Percentiles rank a stretch among this genome's conserved stretches.
These are phyloP conservation scores for Ciconia stormi DNA, from an alignment of 2,113 vertebrate genomes.

Conservation along the genomic window DNA sequence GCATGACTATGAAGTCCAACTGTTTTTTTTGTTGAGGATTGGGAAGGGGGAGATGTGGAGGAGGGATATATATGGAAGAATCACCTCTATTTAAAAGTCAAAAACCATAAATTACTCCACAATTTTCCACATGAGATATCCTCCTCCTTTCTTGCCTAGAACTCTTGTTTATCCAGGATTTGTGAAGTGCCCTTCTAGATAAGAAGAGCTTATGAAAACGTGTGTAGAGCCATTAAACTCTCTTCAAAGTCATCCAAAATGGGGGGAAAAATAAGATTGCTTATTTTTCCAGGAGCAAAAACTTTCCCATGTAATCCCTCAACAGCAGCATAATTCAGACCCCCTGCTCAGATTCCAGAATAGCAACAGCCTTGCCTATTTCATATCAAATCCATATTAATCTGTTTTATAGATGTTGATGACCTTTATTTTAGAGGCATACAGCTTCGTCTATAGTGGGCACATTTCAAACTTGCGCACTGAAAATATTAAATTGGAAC, in stretches of 20 bases:
- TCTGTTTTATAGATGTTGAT: neutral
- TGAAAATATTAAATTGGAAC: neutral
- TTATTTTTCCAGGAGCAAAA: neutral
- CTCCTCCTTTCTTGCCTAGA: neutral
- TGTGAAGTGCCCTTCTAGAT: neutral
- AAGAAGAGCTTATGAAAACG: neutral
- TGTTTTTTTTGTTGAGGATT: neutral
- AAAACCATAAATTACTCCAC: neutral
- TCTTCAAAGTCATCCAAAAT: neutral
- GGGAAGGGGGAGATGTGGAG: neutral
- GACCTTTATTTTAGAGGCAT: neutral
- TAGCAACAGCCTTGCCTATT: neutral
- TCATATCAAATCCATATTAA: neutral
- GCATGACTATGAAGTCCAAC: neutral
- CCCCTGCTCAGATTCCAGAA: neutral
- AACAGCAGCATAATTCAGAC: neutral
- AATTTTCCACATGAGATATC: neutral
- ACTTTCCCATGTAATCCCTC: neutral
- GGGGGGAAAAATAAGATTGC: neutral
- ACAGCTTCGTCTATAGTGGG: neutral
- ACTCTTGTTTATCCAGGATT: neutral
- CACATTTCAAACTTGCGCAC: neutral
- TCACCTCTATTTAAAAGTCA: neutral
- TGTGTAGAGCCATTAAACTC: neutral
- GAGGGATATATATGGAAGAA: neutral